These are phyloP conservation scores for Malurus splendens DNA, from an alignment of 2,797 vertebrate species.

Conservation along the genomic window DNA sequence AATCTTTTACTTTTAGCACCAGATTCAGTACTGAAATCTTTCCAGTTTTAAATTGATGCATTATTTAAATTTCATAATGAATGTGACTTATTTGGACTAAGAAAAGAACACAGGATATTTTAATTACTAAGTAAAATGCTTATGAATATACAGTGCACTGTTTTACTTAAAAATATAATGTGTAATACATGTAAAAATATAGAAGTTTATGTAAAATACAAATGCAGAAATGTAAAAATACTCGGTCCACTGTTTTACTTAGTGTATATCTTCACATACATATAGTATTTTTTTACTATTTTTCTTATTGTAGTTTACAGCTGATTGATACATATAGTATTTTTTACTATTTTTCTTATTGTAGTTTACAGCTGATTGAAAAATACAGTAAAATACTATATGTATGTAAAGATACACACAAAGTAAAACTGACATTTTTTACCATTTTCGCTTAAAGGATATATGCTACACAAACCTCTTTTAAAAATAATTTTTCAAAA, in stretches of 20 bases:
- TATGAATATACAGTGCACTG: not conserved
- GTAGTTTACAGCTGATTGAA: too few relatives aligned
- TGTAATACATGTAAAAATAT: not conserved
- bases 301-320: too few relatives aligned
- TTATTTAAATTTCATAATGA: slow-evolving; percentile 34
- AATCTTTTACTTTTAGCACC: not conserved
- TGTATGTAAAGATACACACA: not conserved
- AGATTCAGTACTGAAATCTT: not conserved
- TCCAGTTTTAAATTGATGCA: slow-evolving; percentile 4
- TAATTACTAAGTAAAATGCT: not conserved
- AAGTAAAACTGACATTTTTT: not conserved
- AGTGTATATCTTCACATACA: too few relatives aligned
- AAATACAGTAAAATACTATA: not conserved
- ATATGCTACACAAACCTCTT: not conserved
- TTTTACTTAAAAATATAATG: too few relatives aligned
- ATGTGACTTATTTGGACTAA: not conserved
- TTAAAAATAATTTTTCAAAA: not conserved
- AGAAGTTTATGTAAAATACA: not conserved
- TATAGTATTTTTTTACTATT: too few relatives aligned
- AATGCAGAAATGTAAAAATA: too few relatives aligned
- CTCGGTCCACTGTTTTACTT: too few relatives aligned
- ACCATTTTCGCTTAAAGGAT: not conserved
- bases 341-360: too few relatives aligned
- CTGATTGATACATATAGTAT: too few relatives aligned
- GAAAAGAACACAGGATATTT: not conserved